Conservation (phyloP, 2,888 invertebrate species). For the Balanococcus diminutus region DNA sequence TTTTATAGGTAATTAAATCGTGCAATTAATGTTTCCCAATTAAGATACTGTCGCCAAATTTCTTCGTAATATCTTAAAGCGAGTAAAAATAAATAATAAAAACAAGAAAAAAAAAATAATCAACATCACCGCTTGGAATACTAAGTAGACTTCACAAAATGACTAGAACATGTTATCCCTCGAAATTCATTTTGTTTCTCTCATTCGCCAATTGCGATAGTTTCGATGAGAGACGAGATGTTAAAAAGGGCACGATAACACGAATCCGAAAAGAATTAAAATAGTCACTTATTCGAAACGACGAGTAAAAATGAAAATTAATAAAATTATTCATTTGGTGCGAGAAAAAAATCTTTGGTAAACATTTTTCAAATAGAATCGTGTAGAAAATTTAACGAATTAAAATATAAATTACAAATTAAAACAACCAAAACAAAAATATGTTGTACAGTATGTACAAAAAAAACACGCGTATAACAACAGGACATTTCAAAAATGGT, state of each 20-base stretch:
- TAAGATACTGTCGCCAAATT: conserved; percentile 3
- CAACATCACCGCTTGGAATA: background rate
- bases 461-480: conserved; percentile 4
- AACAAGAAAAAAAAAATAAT: conserved; percentile 1
- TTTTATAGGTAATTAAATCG: background rate
- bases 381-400: conserved; percentile 19
- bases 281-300: background rate
- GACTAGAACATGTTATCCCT: conserved; percentile 13
- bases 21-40: background rate
- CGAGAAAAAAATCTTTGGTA: conserved; percentile 20
- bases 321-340: background rate
- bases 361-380: background rate
- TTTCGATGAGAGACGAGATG: background rate
- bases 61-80: background rate
- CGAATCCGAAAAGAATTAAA: background rate
- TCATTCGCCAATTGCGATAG: background rate
- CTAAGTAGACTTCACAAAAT: background rate
- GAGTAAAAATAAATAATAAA: conserved; percentile 3
- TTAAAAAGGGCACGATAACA: background rate
- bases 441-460: background rate
- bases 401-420: background rate
- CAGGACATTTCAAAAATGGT: conserved; percentile 26
- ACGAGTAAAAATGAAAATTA: background rate
- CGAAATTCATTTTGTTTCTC: background rate
- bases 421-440: conserved; percentile 23